These are phyloP conservation scores for Sebastolobus alascanus DNA, from an alignment of 2,797 vertebrate species.

Conservation along the genomic window DNA sequence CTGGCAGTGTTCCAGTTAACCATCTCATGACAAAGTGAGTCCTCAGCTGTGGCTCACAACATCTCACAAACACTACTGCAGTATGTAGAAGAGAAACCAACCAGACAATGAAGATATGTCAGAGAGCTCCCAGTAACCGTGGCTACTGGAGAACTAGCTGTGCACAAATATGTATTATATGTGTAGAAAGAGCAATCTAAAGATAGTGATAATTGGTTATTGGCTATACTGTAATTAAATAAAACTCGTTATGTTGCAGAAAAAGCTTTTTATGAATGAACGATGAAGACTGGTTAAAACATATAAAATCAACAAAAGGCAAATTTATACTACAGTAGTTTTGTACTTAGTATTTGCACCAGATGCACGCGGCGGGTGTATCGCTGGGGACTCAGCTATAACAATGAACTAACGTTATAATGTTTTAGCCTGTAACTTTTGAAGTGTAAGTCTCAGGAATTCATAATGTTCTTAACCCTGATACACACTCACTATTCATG, in stretches of 20 bases:
- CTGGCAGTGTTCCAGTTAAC: conserved; percentile 51
- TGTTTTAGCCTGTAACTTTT: too few relatives aligned
- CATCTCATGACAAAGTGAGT: conserved; percentile 41
- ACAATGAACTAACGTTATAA: too few relatives aligned
- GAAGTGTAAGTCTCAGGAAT: too few relatives aligned
- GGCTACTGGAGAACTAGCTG: background rate
- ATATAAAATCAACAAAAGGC: background rate
- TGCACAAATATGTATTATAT: background rate
- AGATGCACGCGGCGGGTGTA: too few relatives aligned
- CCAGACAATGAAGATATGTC: background rate
- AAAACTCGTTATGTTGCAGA: background rate
- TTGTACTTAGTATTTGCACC: background rate
- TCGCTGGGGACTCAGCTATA: too few relatives aligned
- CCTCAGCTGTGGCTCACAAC: conserved; percentile 24
- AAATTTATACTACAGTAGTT: background rate
- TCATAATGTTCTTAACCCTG: too few relatives aligned
- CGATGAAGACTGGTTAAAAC: too few relatives aligned
- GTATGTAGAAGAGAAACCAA: background rate
- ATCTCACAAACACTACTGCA: background rate
- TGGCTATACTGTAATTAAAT: background rate
- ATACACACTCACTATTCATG: too few relatives aligned
- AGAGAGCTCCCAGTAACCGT: background rate
- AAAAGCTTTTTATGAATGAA: background rate
- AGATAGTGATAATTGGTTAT: background rate
- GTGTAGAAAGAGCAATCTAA: too few relatives aligned